These are phyloP conservation scores for Eupithecia exiguata DNA, from an alignment of 2,888 invertebrate genomes.

Conservation along the genomic window DNA sequence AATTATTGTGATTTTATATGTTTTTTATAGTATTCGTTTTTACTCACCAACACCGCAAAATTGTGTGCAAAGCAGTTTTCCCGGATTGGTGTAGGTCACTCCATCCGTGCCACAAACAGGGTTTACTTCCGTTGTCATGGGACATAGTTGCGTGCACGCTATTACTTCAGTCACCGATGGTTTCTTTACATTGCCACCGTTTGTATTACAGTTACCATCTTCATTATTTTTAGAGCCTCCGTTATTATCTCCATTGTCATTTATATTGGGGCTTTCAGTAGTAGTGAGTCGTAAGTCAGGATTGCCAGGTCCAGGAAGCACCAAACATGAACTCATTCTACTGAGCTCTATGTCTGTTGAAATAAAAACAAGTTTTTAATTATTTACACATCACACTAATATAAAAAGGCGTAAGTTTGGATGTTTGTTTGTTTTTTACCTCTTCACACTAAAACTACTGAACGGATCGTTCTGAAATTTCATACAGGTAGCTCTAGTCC, in stretches of 20 bases:
- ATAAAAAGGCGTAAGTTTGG: too few relatives aligned
- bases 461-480: too few relatives aligned
- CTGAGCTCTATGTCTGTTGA: conserved; percentile 27
- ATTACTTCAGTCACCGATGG: conserved; percentile 24
- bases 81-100: conserved; percentile 69
- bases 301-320: conserved; percentile 22
- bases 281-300: conserved; percentile 14
- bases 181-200: not conserved
- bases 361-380: not conserved
- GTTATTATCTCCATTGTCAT: conserved; percentile 14
- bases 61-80: conserved; percentile 66
- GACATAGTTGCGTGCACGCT: conserved; percentile 43
- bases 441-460: too few relatives aligned
- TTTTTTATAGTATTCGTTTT: not conserved
- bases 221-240: conserved; percentile 1
- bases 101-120: conserved; percentile 75
- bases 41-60: conserved; percentile 70
- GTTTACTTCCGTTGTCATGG: conserved; percentile 66
- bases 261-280: conserved; percentile 6
- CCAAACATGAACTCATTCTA: conserved; percentile 23
- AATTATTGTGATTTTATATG: too few relatives aligned
- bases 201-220: conserved; percentile 4
- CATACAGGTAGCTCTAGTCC: too few relatives aligned
- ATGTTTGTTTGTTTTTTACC: too few relatives aligned
- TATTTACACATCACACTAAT: too few relatives aligned